Evolutionary conservation across 2,797 vertebrate species (phyloP), one percentile per base, ranked within the genome.

Genomic region (Oreochromis grahami): DNA sequence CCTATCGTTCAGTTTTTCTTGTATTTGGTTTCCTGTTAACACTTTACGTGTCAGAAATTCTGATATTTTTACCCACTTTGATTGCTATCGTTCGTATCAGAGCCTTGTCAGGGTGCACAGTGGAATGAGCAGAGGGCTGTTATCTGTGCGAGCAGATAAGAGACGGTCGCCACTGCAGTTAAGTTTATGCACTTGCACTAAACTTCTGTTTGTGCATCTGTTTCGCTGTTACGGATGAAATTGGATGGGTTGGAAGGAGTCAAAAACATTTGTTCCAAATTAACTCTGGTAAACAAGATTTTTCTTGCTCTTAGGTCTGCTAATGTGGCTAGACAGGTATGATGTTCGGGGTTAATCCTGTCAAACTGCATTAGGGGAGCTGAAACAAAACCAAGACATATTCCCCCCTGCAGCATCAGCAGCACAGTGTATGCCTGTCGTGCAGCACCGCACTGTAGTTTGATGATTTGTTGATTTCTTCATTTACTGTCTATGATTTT

Each of bases 221-320:
- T 87, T 86, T 76, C 53, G 48, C 43, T 80, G 43, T 55, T 78
- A 21, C 32, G 74, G 72, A 65, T 83, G 79, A 26, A 41, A 45
- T 41, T 74, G 55, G 77, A 34, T 56, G 53, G 34, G 34, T 70
- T 86, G 55, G 52, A 55, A 81, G 34, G 68, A 70, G 26, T 79
- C 29, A 52, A 80, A 34, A 50, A 21, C 58, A 48, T 79, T 85
- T 53, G 85, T 81, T 89, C 48, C 88, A 87, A 90, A 80, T 88
- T 50, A 87, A 91, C 81, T 83, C 81, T 78, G 77, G 79, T 84
- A 82, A 94, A 91, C 90, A 88, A 87, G 81, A 86, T 84, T 80
- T 77, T 83, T 81, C 43, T 29, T 81, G 85, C 86, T 50, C 43
- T 32, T 36, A 58, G 32, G 45, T 81, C n/a, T 78, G 51, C 45